Percentiles rank a stretch among this genome's conserved stretches.
These are phyloP conservation scores for Ridgeia piscesae DNA, from an alignment of 1,140 invertebrate genomes.

Conservation along the genomic window DNA sequence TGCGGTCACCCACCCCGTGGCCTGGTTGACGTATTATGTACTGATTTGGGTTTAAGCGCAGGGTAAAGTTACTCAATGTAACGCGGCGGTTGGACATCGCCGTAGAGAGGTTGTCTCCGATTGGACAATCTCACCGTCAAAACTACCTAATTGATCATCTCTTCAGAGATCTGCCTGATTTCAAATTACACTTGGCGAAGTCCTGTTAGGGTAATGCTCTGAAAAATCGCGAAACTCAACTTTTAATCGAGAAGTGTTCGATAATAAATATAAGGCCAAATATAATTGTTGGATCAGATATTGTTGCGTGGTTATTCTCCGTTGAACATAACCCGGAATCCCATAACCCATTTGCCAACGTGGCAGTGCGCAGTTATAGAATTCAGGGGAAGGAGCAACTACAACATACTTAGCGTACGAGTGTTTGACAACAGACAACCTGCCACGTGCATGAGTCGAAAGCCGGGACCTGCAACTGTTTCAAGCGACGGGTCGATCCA, in stretches of 20 bases:
- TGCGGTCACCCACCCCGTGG: background rate
- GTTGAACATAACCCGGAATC: no score
- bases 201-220: background rate
- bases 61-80: background rate
- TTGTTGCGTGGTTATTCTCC: no score
- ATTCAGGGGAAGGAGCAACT: background rate
- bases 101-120: background rate
- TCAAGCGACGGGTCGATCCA: background rate
- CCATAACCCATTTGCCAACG: no score
- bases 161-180: no score
- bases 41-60: no score
- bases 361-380: background rate
- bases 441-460: background rate
- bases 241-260: background rate
- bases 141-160: no score
- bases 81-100: background rate
- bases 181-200: no score
- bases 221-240: background rate
- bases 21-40: no score
- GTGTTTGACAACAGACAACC: background rate
- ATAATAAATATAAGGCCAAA: background rate
- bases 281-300: no score
- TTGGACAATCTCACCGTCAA: background rate
- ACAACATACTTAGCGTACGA: background rate
- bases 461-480: background rate